phyloP scores from a whole-genome alignment of 2,113 vertebrate genomes.

The Morone chrysops region DNA sequence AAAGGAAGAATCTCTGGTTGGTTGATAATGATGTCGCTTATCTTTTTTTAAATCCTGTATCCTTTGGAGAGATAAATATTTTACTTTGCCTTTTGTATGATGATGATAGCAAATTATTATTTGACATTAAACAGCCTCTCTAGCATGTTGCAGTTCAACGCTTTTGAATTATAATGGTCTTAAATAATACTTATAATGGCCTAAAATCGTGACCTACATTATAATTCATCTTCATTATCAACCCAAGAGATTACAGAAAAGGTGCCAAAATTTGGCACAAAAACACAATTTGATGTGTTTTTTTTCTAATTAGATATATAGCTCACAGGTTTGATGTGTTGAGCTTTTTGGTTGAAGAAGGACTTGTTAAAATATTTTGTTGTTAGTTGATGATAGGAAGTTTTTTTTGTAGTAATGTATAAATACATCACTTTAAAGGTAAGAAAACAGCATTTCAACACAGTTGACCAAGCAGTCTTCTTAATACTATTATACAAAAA shows the following conservation, averaged over 20 bases:
- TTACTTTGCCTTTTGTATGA: slow-evolving; percentile 12
- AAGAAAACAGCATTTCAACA: slow-evolving; percentile 3
- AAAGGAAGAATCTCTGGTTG: background rate
- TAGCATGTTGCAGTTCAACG: slow-evolving; percentile 2
- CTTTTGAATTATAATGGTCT: slow-evolving; percentile 18
- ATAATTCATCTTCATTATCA: slow-evolving; percentile 14
- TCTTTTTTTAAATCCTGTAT: slow-evolving; percentile 15
- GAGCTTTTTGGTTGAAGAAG: background rate
- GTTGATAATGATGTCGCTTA: slow-evolving; percentile 4
- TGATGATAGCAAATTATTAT: background rate
- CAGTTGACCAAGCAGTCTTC: background rate
- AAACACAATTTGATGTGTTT: background rate
- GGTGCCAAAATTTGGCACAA: background rate
- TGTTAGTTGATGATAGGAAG: background rate
- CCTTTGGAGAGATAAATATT: slow-evolving; percentile 20
- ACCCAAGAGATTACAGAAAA: background rate
- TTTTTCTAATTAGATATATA: background rate
- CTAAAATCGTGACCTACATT: slow-evolving; percentile 4
- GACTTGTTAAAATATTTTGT: background rate
- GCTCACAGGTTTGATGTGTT: background rate
- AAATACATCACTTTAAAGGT: background rate
- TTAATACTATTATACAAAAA: background rate
- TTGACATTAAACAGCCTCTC: background rate
- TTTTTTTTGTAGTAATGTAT: background rate
- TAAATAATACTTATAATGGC: background rate